Base-by-base conservation (phyloP, 2,888 invertebrate species). In the Epistrophella euchroma region DNA sequence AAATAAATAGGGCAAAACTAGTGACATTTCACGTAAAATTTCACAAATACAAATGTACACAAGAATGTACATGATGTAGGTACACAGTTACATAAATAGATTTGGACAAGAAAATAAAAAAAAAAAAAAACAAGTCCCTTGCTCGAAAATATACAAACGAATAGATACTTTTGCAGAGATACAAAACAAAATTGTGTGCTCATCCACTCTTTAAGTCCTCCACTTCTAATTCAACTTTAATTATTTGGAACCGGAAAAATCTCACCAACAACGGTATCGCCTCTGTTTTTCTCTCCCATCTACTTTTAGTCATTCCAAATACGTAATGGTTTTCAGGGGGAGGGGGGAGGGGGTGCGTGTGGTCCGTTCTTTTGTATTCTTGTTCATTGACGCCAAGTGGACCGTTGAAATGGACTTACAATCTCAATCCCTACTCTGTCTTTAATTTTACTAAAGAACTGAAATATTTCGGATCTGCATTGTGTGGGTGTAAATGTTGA, bases 191-290 rank as follows among this genome's bases (percentile, higher is more conserved):
- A 70, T 70, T 64, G 71, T 76, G 70, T 64, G 56, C 71, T 77
- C 60, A 66, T 73, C 60, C 77, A 68, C 60, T 25, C 60, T 25
- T 83, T 62, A 72, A 77, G 45, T 77, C 58, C 66, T 32, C 66
- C 66, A 77, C 82, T 73, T 77, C 82, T 83, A 62, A 83, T 83
- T 77, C 73, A 72, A 73, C 77, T 83, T 83, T 83, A 77, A 83
- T 83, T 83, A 83, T 83, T 77, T 83, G 73, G 77, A 77, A 83
- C 72, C 71, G 60, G 58, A 72, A 77, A 68, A 77, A 73, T 60
- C 43, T n/a, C 60, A 17, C 35, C 55, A 45, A 60, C 40, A 43
- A 64, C 13, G 45, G n/a, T 64, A 40, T 66, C 10, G 32, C 35
- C 50, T 35, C 35, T 5, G 1, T 32, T 56, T 17, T 56, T 11